Evolutionary conservation across 2,797 vertebrate species (phyloP), one percentile per base, ranked within the genome.

Genomic region (Darevskia nairensis): DNA sequence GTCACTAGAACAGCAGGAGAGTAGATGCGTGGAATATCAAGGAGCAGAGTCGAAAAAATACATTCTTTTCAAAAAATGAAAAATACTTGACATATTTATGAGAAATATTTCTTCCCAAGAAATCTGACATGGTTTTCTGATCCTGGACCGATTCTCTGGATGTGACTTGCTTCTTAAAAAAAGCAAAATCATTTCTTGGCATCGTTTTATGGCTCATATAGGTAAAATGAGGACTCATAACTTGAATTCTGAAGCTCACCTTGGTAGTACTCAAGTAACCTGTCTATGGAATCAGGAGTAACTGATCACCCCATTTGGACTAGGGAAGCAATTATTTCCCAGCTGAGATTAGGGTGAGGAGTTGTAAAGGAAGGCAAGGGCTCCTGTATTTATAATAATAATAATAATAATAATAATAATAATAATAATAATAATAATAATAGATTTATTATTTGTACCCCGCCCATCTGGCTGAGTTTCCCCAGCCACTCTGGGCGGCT

Each of bases 21-120:
- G 46, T 32, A 25, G 79, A 85, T 86, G 61, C 29, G 19, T 81
- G 25, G n/a, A 61, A 64, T 72, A 88, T 85, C 71, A 85, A 76
- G 88, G 19, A 69, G 76, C 32, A 39, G 78, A 85, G 25, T 7
- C 8, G 19, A 39, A 64, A 50, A 61, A 80, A 87, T 27, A 39
- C 23, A 55, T 46, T 32, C 6, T 61, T 61, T 29, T 29, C 13
- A 15, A 13, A n/a, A 79, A 59, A 78, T 71, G 61, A 85, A 32
- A 80, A 39, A 75, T 80, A 9, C 61, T 85, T 77, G 61, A 82
- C 77, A 85, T 80, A 27, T 85, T 89, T 80, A 85, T 76, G 39
- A 39, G 61, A 50, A 69, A 15, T 39, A 25, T 46, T 81, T 55
- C 79, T 76, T 86, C 82, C 84, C 32, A n/a, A 76, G 44, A 55